Base-by-base conservation (phyloP, 2,888 invertebrate genomes). In the Luperina testacea region DNA sequence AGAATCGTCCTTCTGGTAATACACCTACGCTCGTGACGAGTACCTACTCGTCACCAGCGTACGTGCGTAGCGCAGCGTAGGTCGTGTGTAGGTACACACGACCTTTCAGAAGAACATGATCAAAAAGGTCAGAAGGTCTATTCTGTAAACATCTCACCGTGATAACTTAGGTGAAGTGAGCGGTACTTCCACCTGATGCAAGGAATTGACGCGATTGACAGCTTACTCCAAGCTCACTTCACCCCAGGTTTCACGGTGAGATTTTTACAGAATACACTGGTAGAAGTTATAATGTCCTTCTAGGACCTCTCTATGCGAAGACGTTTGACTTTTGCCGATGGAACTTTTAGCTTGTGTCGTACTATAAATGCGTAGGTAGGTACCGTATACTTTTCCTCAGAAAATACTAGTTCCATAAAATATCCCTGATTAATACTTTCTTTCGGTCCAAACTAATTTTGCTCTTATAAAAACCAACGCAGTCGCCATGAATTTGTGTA, bases 371-470 rank as follows among this genome's bases (percentile, higher is more conserved):
- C 17, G 24, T n/a, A 27, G 9, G 0, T 57, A 20, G 0, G 20
- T 45, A 13, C 45, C 0, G 45, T 27, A 59, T 72, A 75, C 74
- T 77, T 82, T 78, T 67, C 27, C 51, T 48, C n/a, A 45, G 13
- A 38, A 74, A 76, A 69, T 75, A 72, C 48, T 53, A 42, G 5
- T 13, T 20, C 24, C 61, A 61, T 73, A 77, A 78, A 81, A 78
- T 83, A 77, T 73, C 38, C 53, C 20, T 78, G 80, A 81, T 78
- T 81, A 81, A 72, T 64, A 68, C 68, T 74, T 78, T 65, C 42
- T 80, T 76, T 72, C 65, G 45, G 72, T 68, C 24, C 32, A 68
- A 68, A 67, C n/a, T 24, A 57, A 75, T 78, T 78, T 77, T 42
- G 38, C 45, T 71, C 72, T 77, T 72, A 74, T 76, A 57, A 82